These are phyloP conservation scores for Aromia moschata DNA, from an alignment of 2,888 invertebrate species.

Conservation along the genomic window DNA sequence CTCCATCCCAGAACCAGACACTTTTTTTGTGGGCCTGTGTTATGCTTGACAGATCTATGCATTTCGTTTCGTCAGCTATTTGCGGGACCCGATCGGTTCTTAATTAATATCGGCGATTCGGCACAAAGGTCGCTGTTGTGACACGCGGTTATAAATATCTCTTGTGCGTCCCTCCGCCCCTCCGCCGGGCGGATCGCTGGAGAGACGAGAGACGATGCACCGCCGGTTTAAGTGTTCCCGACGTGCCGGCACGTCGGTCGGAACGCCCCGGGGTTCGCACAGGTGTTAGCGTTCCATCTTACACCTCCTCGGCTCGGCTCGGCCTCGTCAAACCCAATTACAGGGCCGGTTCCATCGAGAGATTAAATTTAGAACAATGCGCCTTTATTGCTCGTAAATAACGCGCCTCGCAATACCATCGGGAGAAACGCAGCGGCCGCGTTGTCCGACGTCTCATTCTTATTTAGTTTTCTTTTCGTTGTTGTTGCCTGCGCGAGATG, in stretches of 20 bases:
- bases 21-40: too few relatives aligned
- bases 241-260: slow-evolving; percentile 60
- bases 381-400: slow-evolving; percentile 57
- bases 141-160: slow-evolving; percentile 52
- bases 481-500: slow-evolving; percentile 34
- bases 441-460: slow-evolving; percentile 20
- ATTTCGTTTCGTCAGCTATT: too few relatives aligned
- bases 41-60: too few relatives aligned
- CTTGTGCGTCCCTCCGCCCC: slow-evolving; percentile 39
- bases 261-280: slow-evolving; percentile 56
- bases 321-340: slow-evolving; percentile 62
- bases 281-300: slow-evolving; percentile 59
- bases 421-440: slow-evolving; percentile 28
- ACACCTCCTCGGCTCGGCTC: slow-evolving; percentile 55
- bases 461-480: slow-evolving; percentile 13
- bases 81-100: too few relatives aligned
- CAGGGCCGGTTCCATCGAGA: slow-evolving; percentile 62
- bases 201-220: slow-evolving; percentile 32
- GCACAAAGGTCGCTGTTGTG: slow-evolving; percentile 46
- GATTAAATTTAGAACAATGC: slow-evolving; percentile 63
- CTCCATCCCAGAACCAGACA: too few relatives aligned
- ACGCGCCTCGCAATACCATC: slow-evolving; percentile 45
- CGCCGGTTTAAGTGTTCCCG: slow-evolving; percentile 45
- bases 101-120: slow-evolving; percentile 43
- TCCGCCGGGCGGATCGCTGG: too few relatives aligned